Conservation (phyloP, 2,797 vertebrate genomes). For the Hippocampus kuda region DNA sequence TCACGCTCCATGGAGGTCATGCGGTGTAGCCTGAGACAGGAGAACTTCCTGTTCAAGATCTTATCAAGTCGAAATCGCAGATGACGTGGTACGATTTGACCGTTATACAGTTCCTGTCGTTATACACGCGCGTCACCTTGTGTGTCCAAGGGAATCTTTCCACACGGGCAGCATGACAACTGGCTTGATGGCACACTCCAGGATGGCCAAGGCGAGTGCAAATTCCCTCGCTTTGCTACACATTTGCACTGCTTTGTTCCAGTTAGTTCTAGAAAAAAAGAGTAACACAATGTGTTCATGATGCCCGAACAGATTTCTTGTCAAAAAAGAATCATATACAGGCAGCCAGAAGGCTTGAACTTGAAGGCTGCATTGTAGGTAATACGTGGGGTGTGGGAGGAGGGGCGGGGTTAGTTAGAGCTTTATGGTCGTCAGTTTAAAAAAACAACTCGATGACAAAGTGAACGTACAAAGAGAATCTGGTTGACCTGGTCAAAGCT, state of each 20-base stretch:
- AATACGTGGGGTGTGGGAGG: too few relatives aligned
- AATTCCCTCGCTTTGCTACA: constrained; percentile 97
- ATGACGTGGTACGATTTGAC: background rate
- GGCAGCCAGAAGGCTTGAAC: too few relatives aligned
- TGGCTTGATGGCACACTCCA: constrained; percentile 97
- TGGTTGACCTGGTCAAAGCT: background rate
- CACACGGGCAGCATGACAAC: constrained; percentile 94
- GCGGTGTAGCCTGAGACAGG: constrained; percentile 74
- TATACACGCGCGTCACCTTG: constrained; percentile 65
- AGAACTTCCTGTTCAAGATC: background rate
- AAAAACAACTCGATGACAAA: too few relatives aligned
- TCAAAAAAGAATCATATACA: too few relatives aligned
- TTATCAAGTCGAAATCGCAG: background rate
- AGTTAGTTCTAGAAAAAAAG: constrained; percentile 77
- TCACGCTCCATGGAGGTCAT: constrained; percentile 97
- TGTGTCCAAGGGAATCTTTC: constrained; percentile 94
- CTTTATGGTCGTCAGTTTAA: too few relatives aligned
- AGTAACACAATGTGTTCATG: too few relatives aligned
- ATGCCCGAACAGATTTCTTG: too few relatives aligned
- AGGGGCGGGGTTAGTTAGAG: too few relatives aligned
- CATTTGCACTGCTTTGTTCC: constrained; percentile 99
- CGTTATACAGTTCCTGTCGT: background rate
- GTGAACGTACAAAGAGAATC: background rate
- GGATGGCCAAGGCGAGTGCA: constrained; percentile 89
- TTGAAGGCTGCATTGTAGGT: too few relatives aligned